A percentile compares a stretch with the other conserved stretches of the same genome.
phyloP scores from a whole-genome alignment of 1,140 invertebrate species.

The Stegodyphus mimosarum region DNA sequence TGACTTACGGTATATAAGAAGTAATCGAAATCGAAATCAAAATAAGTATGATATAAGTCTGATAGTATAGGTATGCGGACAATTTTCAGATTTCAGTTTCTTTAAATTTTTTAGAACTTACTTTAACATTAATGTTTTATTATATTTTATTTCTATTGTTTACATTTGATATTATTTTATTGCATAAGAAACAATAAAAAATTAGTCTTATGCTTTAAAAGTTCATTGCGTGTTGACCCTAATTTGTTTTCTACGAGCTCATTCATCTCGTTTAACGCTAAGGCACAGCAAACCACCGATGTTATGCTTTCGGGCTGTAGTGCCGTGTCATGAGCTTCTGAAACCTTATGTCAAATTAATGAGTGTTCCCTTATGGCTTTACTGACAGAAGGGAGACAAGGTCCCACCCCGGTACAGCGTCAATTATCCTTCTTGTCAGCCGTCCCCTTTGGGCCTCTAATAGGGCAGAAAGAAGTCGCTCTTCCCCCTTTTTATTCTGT shows the following conservation, averaged over 20 bases:
- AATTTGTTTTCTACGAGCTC: background rate
- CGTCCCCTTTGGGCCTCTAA: slow-evolving; percentile 21
- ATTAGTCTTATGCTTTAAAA: too few relatives aligned
- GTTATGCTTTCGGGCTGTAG: background rate
- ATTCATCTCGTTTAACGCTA: background rate
- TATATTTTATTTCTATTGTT: too few relatives aligned
- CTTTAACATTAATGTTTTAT: too few relatives aligned
- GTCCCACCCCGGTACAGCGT: slow-evolving; percentile 26
- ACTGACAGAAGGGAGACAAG: slow-evolving; percentile 42
- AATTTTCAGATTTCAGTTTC: too few relatives aligned
- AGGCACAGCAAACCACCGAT: background rate
- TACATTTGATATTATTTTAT: too few relatives aligned
- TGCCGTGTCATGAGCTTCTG: slow-evolving; percentile 2
- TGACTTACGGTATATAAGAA: too few relatives aligned
- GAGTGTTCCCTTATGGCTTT: slow-evolving; percentile 41
- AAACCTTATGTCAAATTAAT: slow-evolving; percentile 16
- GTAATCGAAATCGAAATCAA: too few relatives aligned
- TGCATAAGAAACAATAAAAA: too few relatives aligned
- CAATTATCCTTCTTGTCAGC: slow-evolving; percentile 46
- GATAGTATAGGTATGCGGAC: too few relatives aligned
- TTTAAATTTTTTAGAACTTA: too few relatives aligned
- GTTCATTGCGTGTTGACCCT: background rate
- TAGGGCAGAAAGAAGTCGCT: slow-evolving; percentile 11
- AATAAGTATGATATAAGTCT: too few relatives aligned
- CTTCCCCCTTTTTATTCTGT: background rate